Evolutionary conservation across 2,797 vertebrate genomes (phyloP).

Genomic region (Rhynchonycteris naso): DNA sequence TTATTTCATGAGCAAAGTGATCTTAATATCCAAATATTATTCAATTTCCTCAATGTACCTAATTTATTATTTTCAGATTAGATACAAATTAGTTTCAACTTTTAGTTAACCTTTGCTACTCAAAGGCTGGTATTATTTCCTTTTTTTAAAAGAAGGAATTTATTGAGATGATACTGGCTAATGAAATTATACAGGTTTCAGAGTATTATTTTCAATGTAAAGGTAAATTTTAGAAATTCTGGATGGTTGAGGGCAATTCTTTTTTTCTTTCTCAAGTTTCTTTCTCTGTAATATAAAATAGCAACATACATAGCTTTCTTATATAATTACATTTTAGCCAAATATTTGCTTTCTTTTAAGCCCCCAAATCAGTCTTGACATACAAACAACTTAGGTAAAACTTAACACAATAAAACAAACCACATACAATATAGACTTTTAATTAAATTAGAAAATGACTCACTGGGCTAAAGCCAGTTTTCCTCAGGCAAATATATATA

Average conservation of each 20-base stretch:
- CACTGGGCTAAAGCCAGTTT: neutral
- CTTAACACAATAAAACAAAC: neutral
- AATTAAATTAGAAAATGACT: neutral
- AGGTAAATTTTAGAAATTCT: neutral
- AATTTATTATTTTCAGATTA: conserved; percentile 24
- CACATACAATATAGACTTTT: neutral
- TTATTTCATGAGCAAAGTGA: neutral
- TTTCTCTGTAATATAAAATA: neutral
- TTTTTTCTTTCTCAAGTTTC: neutral
- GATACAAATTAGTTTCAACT: neutral
- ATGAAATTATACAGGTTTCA: too few species aligned
- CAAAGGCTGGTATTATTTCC: neutral
- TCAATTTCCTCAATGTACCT: neutral
- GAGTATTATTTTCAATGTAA: neutral
- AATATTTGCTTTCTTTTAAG: neutral
- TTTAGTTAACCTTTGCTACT: neutral
- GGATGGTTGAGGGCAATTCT: neutral
- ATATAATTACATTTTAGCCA: neutral
- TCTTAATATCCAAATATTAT: neutral
- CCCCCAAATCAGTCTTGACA: neutral
- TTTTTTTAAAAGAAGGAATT: too few species aligned
- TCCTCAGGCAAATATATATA: neutral
- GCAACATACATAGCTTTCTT: neutral
- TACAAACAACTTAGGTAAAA: conserved; percentile 1
- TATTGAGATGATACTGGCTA: too few species aligned